These are phyloP conservation scores for Morone saxatilis DNA, from an alignment of 2,113 vertebrate species.

Conservation along the genomic window DNA sequence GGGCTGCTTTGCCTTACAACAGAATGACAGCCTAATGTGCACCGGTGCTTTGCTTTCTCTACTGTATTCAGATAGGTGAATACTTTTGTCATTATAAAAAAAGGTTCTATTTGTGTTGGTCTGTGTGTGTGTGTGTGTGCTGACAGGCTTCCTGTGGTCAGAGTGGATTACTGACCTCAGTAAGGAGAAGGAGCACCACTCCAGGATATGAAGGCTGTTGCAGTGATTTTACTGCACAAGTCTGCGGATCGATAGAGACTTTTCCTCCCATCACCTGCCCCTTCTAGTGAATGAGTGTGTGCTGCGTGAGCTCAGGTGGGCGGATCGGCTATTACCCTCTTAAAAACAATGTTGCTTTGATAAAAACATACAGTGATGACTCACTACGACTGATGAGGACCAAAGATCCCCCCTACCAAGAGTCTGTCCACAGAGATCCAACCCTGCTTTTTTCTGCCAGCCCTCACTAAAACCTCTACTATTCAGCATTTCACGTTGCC, in stretches of 20 bases:
- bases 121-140: slow-evolving; percentile 54
- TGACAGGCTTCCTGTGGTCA: slow-evolving; percentile 81
- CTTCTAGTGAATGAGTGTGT: slow-evolving; percentile 34
- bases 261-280: slow-evolving; percentile 41
- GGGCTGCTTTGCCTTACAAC: not conserved
- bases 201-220: slow-evolving; percentile 75
- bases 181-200: slow-evolving; percentile 62
- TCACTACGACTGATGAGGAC: slow-evolving; percentile 54
- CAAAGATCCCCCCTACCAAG: slow-evolving; percentile 14
- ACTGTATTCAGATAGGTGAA: slow-evolving; percentile 29
- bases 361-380: slow-evolving; percentile 19
- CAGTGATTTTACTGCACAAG: slow-evolving; percentile 59
- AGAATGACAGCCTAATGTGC: not conserved
- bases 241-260: slow-evolving; percentile 33
- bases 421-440: slow-evolving; percentile 1
- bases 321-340: slow-evolving; percentile 10
- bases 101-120: slow-evolving; percentile 31
- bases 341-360: slow-evolving; percentile 23
- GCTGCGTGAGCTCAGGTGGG: slow-evolving; percentile 42
- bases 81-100: slow-evolving; percentile 21
- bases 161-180: slow-evolving; percentile 78
- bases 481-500: slow-evolving; percentile 64
- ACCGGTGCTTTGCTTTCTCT: not conserved
- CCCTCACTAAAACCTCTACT: slow-evolving; percentile 52
- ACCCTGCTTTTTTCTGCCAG: slow-evolving; percentile 13